Conservation (phyloP, 53 echinoderm and acorn worm species). For the Apostichopus leukothele region DNA sequence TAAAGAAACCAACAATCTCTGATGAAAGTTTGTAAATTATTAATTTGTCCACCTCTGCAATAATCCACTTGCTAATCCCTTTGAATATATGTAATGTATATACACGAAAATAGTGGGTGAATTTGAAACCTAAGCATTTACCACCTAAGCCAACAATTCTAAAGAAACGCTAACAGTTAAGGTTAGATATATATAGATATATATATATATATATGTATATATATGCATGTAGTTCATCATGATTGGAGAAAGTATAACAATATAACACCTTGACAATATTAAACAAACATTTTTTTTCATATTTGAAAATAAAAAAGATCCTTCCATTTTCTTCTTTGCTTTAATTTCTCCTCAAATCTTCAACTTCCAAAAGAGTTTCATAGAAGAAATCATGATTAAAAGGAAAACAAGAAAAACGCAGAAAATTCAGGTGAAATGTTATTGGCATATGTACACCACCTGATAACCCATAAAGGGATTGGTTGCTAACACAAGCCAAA, state of each 20-base stretch:
- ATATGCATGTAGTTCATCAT: background rate
- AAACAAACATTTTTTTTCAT: background rate
- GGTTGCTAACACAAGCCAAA: no score
- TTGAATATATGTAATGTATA: constrained; percentile 35
- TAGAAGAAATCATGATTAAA: background rate
- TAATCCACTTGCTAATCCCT: constrained; percentile 41
- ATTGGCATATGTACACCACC: no score
- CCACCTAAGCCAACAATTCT: background rate
- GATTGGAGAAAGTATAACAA: background rate
- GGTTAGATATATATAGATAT: background rate
- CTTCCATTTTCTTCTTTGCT: background rate
- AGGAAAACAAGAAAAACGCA: background rate
- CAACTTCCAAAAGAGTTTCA: background rate
- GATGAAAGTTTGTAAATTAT: constrained; percentile 19
- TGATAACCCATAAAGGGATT: no score
- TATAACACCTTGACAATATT: background rate
- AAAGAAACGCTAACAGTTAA: background rate
- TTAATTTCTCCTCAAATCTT: background rate
- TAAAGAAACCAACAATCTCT: no score
- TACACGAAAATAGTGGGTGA: constrained; percentile 19
- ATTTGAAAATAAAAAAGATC: background rate
- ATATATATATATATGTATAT: no score
- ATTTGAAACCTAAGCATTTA: background rate
- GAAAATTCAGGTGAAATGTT: no score
- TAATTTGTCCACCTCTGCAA: constrained; percentile 30